These are phyloP conservation scores for Atopsyche davidsoni DNA, from an alignment of 1,140 invertebrate species.

Conservation along the genomic window DNA sequence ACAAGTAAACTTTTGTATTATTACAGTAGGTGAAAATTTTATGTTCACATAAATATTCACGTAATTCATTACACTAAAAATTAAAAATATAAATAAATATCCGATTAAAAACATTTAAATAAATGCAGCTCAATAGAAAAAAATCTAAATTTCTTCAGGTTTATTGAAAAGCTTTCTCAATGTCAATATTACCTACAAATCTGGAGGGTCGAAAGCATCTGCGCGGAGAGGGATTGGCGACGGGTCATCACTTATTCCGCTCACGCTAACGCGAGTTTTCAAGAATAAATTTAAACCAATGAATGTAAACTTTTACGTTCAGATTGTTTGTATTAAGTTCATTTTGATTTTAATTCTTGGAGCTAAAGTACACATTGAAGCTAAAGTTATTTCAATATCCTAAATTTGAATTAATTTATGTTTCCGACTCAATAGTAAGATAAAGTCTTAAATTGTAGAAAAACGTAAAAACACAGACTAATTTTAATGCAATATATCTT, in stretches of 20 bases:
- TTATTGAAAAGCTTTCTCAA: conserved; percentile 16
- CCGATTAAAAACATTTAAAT: no score
- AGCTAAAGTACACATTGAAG: background rate
- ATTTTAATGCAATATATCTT: no score
- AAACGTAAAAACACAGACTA: no score
- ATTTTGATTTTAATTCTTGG: conserved; percentile 24
- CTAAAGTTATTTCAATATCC: background rate
- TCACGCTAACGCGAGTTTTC: conserved; percentile 24
- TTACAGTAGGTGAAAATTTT: no score
- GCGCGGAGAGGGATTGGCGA: conserved; percentile 4
- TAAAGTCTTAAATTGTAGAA: no score
- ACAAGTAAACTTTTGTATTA: no score
- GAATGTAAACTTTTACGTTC: conserved; percentile 25
- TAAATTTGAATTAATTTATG: background rate
- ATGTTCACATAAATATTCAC: no score
- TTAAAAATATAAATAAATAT: no score
- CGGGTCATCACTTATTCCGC: conserved; percentile 23
- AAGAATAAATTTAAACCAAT: conserved; percentile 23
- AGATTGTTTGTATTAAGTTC: conserved; percentile 27
- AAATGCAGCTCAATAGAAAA: no score
- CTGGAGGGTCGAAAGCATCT: no score
- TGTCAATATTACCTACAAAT: conserved; percentile 29
- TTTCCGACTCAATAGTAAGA: no score
- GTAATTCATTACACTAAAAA: no score
- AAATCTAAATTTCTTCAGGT: conserved; percentile 19